These are phyloP conservation scores for Dinomys branickii DNA, from an alignment of 2,113 vertebrate species.

Conservation along the genomic window DNA sequence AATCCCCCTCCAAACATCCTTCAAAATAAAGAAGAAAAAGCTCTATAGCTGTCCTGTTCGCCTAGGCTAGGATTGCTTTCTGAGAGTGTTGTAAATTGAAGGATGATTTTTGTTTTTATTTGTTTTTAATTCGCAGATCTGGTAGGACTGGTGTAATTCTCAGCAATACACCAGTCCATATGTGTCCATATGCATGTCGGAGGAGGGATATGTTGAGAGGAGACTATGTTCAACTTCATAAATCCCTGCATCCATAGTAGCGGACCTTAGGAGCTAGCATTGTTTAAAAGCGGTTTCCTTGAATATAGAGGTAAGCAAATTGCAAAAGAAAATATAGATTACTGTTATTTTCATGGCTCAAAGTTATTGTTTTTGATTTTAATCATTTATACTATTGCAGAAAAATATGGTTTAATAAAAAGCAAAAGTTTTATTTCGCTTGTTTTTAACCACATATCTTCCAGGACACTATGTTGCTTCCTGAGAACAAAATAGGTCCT, in stretches of 20 bases:
- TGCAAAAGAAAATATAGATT: conserved; percentile 50
- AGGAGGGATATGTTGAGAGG: not conserved
- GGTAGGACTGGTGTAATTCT: not conserved
- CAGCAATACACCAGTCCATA: too few species aligned
- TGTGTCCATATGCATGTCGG: not conserved
- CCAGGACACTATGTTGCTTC: not conserved
- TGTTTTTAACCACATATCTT: conserved; percentile 43
- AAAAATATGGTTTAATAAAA: conserved; percentile 70
- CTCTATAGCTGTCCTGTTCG: not conserved
- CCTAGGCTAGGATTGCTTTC: not conserved
- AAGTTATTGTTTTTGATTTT: conserved; percentile 74
- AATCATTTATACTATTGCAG: conserved; percentile 39
- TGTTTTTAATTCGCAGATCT: not conserved
- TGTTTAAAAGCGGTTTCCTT: conserved; percentile 31
- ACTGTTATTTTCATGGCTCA: conserved; percentile 22
- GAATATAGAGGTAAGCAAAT: conserved; percentile 60
- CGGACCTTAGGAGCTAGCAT: not conserved
- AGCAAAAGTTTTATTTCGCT: conserved; percentile 9
- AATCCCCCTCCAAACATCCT: not conserved
- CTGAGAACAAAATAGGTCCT: conserved; percentile 46
- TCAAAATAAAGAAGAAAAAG: not conserved
- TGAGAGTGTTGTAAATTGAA: not conserved
- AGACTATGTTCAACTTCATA: not conserved
- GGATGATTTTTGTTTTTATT: not conserved
- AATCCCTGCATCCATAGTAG: not conserved